Evolutionary conservation across 1,140 invertebrate genomes (phyloP).

Genomic region (Argopecten irradians): DNA sequence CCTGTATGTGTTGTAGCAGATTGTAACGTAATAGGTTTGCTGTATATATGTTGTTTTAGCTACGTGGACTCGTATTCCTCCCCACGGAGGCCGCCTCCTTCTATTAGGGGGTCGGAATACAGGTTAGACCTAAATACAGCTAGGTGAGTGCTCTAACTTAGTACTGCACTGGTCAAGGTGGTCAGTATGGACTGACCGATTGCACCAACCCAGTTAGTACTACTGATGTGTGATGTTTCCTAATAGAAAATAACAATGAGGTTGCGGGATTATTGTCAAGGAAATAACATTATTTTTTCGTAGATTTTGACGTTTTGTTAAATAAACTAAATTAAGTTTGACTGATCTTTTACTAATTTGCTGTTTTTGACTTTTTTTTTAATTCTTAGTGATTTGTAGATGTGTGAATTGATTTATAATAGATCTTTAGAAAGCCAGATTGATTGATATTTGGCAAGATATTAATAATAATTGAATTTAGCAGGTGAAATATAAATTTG

Average conservation of each 20-base stretch:
- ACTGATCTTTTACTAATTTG: neutral
- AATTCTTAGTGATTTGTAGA: neutral
- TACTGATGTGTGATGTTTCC: neutral
- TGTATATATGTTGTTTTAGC: neutral
- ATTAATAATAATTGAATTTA: too few relatives aligned
- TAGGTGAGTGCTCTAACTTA: neutral
- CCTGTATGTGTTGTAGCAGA: neutral
- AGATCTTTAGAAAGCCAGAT: neutral
- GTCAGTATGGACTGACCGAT: neutral
- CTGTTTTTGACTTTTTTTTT: neutral
- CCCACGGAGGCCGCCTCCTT: neutral
- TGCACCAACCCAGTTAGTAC: neutral
- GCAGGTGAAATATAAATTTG: too few relatives aligned
- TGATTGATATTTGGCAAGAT: neutral
- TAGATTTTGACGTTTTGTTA: neutral
- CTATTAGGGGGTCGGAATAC: neutral
- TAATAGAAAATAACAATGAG: neutral
- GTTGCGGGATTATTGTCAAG: neutral
- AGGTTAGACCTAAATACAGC: neutral
- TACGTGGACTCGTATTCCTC: conserved; percentile 21
- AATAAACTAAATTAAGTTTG: neutral
- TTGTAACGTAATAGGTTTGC: too few relatives aligned
- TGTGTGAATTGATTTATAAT: neutral
- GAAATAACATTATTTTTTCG: neutral
- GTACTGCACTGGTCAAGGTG: conserved; percentile 13